Percentiles rank a stretch among this genome's conserved stretches.
Evolutionary conservation across 2,888 invertebrate genomes (phyloP).

Genomic region (Ectemnius cavifrons): DNA sequence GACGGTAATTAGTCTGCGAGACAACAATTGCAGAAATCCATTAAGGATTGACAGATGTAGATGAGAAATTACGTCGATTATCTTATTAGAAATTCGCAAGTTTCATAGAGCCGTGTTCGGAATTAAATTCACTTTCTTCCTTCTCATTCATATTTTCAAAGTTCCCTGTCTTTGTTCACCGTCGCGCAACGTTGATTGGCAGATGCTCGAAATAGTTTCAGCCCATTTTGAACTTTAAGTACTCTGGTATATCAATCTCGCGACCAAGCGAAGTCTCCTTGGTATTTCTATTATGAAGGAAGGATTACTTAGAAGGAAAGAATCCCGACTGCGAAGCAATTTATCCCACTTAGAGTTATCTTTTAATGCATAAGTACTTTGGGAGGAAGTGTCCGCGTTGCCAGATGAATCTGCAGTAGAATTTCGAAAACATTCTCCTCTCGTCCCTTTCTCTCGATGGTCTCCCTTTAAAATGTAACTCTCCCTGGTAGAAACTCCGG

Average conservation of each 20-base stretch:
- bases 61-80: constrained; percentile 25
- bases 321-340: constrained; percentile 4
- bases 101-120: background rate
- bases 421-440: background rate
- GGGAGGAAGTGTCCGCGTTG: background rate
- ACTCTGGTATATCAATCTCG: constrained; percentile 18
- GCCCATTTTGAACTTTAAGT: constrained; percentile 13
- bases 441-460: too few species aligned
- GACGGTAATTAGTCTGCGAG: background rate
- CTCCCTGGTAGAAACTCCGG: background rate
- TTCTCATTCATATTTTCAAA: constrained; percentile 9
- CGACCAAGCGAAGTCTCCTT: constrained; percentile 21
- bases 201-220: constrained; percentile 39
- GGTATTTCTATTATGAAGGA: constrained; percentile 3
- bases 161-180: constrained; percentile 34
- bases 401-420: background rate
- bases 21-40: background rate
- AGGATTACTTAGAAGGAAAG: constrained; percentile 8
- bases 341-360: background rate
- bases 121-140: background rate
- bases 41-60: constrained; percentile 1
- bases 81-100: constrained; percentile 8
- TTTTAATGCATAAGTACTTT: background rate
- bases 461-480: background rate
- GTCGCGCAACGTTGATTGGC: constrained; percentile 35